Evolutionary conservation across 2,797 vertebrate species (phyloP), one percentile per base, ranked within the genome.

Genomic region (Hipposideros larvatus): DNA sequence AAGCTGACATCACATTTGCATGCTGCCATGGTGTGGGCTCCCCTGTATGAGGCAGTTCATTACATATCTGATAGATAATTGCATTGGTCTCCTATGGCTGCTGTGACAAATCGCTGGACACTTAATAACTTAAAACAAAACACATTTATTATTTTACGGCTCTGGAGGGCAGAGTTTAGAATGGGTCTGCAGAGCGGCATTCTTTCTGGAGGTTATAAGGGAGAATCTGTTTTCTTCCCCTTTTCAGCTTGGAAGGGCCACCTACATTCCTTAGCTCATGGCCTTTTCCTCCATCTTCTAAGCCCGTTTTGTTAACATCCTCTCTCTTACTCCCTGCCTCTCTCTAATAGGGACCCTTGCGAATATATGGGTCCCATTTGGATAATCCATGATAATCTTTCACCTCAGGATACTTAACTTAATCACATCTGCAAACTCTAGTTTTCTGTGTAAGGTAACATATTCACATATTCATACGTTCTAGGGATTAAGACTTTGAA

Each of bases 131-230:
- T 63, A 63, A 63, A 31, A 15, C 28, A 31, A 63, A 13, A 31
- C 13, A 31, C 28, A 51, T 61, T 15, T 77, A 15, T 48, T 78
- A 55, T 37, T 21, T 37, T 63, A 31, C 15, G 31, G 11, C 8
- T 78, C 4, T 41, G 1, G 15, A 78, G 18, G 11, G 24, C 4
- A 34, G 10, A 61, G 11, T 14, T 57, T 18, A 28, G 59, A 53
- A 28, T 9, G 18, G 18, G 5, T 22, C 16, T 22, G 9, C 3
- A 57, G 10, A 48, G 5, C 6, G 28, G 11, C 2, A 1, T 9
- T 59, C 11, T 51, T 53, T 28, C 28, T 55, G 14, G 8, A 75
- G 6, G 0, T 11, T 43, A 19, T 7, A 8, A 5, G 0, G 16
- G 11, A 73, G 5, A 82, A 21, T 51, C 26, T 21, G 0, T 61